Conservation (phyloP, 2,797 vertebrate genomes). For the Apogon talboti region DNA sequence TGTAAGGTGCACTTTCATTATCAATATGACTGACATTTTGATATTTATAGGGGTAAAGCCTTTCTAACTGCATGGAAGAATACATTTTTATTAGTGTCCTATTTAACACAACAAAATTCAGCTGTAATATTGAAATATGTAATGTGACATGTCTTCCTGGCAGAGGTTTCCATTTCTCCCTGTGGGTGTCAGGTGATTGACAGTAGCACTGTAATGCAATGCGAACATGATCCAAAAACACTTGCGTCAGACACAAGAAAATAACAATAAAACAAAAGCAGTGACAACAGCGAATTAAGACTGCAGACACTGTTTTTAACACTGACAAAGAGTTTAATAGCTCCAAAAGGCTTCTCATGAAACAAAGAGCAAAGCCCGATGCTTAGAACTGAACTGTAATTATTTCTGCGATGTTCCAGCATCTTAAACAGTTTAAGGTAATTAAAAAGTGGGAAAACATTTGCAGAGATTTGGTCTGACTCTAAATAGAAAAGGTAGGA, state of each 20-base stretch:
- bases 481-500: constrained; percentile 2
- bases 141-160: constrained; percentile 12
- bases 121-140: constrained; percentile 1
- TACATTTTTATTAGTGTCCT: too few species aligned
- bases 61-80: too few species aligned
- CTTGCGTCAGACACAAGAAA: constrained; percentile 1
- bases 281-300: not conserved
- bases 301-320: not conserved
- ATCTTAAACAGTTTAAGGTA: constrained; percentile 8
- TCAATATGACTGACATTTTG: too few species aligned
- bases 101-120: too few species aligned
- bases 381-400: constrained; percentile 14
- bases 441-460: not conserved
- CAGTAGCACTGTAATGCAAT: constrained; percentile 28
- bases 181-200: constrained; percentile 44
- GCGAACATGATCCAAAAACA: constrained; percentile 27
- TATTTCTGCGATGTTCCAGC: constrained; percentile 11
- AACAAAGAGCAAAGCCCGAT: not conserved
- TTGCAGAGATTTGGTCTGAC: not conserved
- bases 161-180: constrained; percentile 36
- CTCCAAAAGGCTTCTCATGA: constrained; percentile 1
- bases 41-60: too few species aligned
- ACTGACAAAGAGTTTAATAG: not conserved
- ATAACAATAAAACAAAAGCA: constrained; percentile 14
- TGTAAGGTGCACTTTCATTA: too few species aligned